Conservation (phyloP, 2,888 invertebrate genomes). For the Andrena haemorrhoa region DNA sequence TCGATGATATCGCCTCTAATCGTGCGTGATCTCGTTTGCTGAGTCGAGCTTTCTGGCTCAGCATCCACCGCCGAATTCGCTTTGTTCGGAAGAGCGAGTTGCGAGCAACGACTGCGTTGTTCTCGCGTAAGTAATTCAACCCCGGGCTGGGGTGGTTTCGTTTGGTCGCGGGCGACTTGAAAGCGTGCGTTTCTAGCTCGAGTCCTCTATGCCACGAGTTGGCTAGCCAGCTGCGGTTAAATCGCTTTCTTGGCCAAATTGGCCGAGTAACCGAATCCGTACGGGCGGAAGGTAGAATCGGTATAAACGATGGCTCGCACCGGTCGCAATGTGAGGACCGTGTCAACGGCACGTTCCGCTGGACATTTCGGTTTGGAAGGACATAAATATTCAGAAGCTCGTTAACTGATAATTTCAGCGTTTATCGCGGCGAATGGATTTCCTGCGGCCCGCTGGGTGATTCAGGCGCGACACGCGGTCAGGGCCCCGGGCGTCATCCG, state of each 20-base stretch:
- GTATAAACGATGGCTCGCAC: background rate
- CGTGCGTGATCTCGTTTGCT: slow-evolving; percentile 17
- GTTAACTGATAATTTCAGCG: background rate
- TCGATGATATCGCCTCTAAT: background rate
- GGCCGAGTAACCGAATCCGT: background rate
- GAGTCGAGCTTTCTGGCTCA: background rate
- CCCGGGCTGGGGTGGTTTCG: slow-evolving; percentile 42
- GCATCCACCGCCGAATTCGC: background rate
- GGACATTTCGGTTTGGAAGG: background rate
- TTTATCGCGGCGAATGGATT: slow-evolving; percentile 7
- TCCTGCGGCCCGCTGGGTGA: background rate
- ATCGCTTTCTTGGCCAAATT: slow-evolving; percentile 30
- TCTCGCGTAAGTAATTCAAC: slow-evolving; percentile 50
- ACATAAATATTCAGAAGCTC: slow-evolving; percentile 12
- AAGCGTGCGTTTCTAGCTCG: slow-evolving; percentile 27
- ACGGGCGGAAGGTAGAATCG: too few relatives aligned
- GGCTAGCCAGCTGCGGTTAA: slow-evolving; percentile 15
- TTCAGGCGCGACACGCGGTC: background rate
- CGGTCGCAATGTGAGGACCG: background rate
- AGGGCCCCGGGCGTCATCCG: background rate
- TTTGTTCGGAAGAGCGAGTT: background rate
- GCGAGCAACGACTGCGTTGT: background rate
- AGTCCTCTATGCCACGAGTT: slow-evolving; percentile 32
- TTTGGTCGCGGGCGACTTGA: slow-evolving; percentile 47
- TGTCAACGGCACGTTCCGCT: background rate